Evolutionary conservation across 2,113 vertebrate genomes (phyloP).

Genomic region (Pelodiscus sinensis): DNA sequence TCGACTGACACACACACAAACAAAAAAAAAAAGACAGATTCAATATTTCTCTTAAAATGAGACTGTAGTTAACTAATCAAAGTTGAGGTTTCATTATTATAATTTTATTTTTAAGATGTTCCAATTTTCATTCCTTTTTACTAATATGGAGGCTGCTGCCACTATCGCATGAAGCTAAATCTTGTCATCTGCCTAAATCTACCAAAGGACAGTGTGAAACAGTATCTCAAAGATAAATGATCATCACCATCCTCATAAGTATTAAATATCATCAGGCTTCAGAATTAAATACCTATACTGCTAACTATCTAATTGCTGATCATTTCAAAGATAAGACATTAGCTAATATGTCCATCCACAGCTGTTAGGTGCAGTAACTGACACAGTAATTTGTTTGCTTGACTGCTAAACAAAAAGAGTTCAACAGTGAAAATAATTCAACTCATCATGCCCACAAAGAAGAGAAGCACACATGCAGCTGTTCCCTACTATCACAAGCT

Average conservation of each 20-base stretch:
- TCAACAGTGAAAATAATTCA: background rate
- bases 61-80: background rate
- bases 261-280: background rate
- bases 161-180: background rate
- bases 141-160: background rate
- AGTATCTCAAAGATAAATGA: background rate
- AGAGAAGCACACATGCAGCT: background rate
- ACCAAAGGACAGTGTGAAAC: background rate
- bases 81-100: background rate
- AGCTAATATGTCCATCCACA: background rate
- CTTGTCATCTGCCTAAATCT: background rate
- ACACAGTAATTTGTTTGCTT: background rate
- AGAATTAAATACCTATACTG: background rate
- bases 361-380: background rate
- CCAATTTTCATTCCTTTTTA: background rate
- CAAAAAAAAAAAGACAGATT: slow-evolving; percentile 61
- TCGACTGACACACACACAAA: slow-evolving; percentile 77
- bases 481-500: background rate
- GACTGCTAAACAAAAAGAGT: background rate
- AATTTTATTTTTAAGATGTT: background rate
- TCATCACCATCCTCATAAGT: background rate
- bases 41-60: slow-evolving; percentile 16
- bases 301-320: background rate
- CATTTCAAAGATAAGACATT: background rate
- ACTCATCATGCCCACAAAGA: background rate